Conservation (phyloP, 35 echinoderm and acorn worm genomes). For the Chiridota heheva region DNA sequence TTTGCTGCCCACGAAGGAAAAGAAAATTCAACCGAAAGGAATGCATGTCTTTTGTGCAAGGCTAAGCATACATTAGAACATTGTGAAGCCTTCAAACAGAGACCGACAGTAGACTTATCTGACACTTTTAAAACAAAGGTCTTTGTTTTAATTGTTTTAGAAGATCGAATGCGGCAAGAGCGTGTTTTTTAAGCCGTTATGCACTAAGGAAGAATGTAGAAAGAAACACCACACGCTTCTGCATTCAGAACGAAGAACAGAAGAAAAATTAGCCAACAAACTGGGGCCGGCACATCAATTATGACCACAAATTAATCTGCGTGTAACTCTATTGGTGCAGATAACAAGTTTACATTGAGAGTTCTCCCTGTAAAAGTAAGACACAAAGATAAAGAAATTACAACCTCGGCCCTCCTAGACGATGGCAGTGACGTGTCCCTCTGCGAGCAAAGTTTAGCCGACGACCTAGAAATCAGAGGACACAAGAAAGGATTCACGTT, state of each 20-base stretch:
- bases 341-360: slow-evolving; percentile 15
- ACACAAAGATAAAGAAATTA: background rate
- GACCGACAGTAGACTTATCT: slow-evolving; percentile 24
- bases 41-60: background rate
- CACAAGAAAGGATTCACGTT: background rate
- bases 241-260: slow-evolving; percentile 11
- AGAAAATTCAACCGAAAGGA: background rate
- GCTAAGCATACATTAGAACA: slow-evolving; percentile 24
- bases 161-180: slow-evolving; percentile 19
- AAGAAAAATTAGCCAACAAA: background rate
- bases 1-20: background rate
- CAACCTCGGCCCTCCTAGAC: slow-evolving; percentile 48
- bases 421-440: slow-evolving; percentile 35
- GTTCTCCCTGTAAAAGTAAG: slow-evolving; percentile 48
- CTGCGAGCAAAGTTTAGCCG: slow-evolving; percentile 7
- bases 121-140: slow-evolving; percentile 21
- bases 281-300: slow-evolving; percentile 1
- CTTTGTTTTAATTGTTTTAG: slow-evolving; percentile 51
- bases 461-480: background rate
- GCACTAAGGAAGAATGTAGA: slow-evolving; percentile 36
- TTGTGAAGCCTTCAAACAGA: slow-evolving; percentile 23
- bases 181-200: slow-evolving; percentile 1
- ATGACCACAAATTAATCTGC: background rate
- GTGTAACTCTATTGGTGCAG: background rate
- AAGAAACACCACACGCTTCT: slow-evolving; percentile 58